phyloP scores from a whole-genome alignment of 2,113 vertebrate genomes.

The Callionymus lyra region DNA sequence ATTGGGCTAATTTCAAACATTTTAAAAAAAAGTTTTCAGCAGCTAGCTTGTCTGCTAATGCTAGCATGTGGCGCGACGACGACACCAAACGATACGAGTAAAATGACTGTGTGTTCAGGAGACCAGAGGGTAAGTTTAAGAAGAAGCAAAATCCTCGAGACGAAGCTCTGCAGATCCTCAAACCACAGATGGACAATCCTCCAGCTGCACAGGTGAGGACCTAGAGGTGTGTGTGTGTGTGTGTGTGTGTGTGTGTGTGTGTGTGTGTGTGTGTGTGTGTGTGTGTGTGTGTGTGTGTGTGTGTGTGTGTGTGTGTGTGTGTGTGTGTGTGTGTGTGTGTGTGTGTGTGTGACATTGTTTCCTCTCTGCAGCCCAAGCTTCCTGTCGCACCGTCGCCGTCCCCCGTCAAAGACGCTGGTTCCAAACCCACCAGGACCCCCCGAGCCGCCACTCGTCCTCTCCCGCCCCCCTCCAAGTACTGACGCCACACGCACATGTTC shows the following conservation, averaged over 20 bases:
- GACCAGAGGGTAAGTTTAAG: conserved; percentile 71
- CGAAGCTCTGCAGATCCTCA: conserved; percentile 87
- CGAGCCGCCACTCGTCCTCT: conserved; percentile 27
- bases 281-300: too few species aligned
- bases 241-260: too few species aligned
- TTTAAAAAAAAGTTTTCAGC: too few species aligned
- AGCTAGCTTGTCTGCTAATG: too few species aligned
- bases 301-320: too few species aligned
- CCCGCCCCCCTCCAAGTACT: conserved; percentile 60
- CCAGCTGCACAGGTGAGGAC: conserved; percentile 50
- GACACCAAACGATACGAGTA: too few species aligned
- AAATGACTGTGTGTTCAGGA: conserved; percentile 37
- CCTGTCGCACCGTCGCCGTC: conserved; percentile 25
- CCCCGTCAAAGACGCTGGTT: conserved; percentile 48
- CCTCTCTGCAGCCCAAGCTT: conserved; percentile 37
- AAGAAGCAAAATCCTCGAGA: conserved; percentile 82
- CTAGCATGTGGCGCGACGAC: too few species aligned
- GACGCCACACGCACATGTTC: background rate
- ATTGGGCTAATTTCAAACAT: too few species aligned
- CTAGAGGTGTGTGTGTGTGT: conserved; percentile 4
- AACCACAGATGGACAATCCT: conserved; percentile 75
- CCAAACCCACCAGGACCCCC: conserved; percentile 65
- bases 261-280: too few species aligned
- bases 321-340: too few species aligned
- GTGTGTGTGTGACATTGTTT: too few species aligned